Percentiles rank a stretch among this genome's conserved stretches.
phyloP scores from a whole-genome alignment of 2,888 invertebrate genomes.

The Automeris io region DNA sequence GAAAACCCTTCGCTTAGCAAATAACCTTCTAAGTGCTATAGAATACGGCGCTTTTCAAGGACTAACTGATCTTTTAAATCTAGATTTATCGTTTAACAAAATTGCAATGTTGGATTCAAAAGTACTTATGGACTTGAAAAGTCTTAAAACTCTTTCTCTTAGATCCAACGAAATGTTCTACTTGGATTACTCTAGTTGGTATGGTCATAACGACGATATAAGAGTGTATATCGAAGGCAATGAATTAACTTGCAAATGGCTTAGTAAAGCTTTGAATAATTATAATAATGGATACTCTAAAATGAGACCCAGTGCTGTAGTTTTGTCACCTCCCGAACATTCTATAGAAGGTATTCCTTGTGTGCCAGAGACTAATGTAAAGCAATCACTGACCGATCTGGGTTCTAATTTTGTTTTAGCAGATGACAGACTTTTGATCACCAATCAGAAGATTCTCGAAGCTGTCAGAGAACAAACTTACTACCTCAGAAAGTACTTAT shows the following conservation, averaged over 20 bases:
- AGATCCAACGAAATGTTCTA: constrained; percentile 38
- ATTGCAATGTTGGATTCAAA: constrained; percentile 48
- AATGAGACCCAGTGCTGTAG: constrained; percentile 41
- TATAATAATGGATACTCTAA: constrained; percentile 52
- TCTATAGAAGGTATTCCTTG: constrained; percentile 60
- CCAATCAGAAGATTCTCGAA: constrained; percentile 53
- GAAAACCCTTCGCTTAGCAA: constrained; percentile 39
- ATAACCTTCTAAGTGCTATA: constrained; percentile 38
- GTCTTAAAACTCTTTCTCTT: constrained; percentile 38
- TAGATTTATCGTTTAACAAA: constrained; percentile 41
- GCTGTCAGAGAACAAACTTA: constrained; percentile 53
- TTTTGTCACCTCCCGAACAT: constrained; percentile 20
- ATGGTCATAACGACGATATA: constrained; percentile 39
- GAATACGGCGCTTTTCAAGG: constrained; percentile 54
- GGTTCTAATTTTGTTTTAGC: constrained; percentile 14
- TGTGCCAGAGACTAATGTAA: constrained; percentile 18
- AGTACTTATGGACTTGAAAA: constrained; percentile 47
- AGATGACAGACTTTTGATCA: constrained; percentile 52
- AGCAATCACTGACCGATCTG: constrained; percentile 13
- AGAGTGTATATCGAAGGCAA: constrained; percentile 53
- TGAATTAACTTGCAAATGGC: constrained; percentile 52
- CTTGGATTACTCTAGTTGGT: constrained; percentile 50
- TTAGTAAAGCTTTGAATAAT: constrained; percentile 43
- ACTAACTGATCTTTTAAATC: constrained; percentile 29
- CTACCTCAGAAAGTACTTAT: constrained; percentile 33